Conservation (phyloP, 2,797 vertebrate genomes). For the Cichlasoma orientale region DNA sequence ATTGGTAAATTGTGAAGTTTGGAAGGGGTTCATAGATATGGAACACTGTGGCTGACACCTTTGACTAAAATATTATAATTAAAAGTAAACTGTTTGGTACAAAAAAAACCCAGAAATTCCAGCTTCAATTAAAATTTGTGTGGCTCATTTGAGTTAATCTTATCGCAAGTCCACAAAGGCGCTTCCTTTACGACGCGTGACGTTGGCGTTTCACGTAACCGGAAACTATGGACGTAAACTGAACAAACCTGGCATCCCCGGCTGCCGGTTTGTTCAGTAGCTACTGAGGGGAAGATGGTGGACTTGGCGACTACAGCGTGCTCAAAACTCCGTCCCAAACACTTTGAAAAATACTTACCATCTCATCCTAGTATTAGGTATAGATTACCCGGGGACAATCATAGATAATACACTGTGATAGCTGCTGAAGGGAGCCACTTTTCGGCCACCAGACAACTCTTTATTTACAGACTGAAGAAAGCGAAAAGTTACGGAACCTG, state of each 20-base stretch:
- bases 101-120: background rate
- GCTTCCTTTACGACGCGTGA: background rate
- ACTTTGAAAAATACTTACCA: constrained; percentile 66
- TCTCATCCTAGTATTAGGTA: constrained; percentile 77
- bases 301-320: constrained; percentile 77
- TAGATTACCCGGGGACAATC: constrained; percentile 78
- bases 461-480: background rate
- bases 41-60: background rate
- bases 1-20: background rate
- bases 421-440: background rate
- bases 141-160: background rate
- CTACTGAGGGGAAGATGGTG: constrained; percentile 84
- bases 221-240: constrained; percentile 39
- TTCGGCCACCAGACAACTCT: constrained; percentile 6
- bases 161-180: background rate
- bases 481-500: constrained; percentile 53
- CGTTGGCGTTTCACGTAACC: background rate
- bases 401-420: constrained; percentile 78
- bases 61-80: background rate
- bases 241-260: constrained; percentile 64
- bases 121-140: too few relatives aligned
- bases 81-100: background rate
- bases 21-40: background rate
- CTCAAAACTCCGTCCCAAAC: constrained; percentile 79
- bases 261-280: constrained; percentile 53